Conservation (phyloP, 2,888 invertebrate genomes). For the Apoda limacodes region DNA sequence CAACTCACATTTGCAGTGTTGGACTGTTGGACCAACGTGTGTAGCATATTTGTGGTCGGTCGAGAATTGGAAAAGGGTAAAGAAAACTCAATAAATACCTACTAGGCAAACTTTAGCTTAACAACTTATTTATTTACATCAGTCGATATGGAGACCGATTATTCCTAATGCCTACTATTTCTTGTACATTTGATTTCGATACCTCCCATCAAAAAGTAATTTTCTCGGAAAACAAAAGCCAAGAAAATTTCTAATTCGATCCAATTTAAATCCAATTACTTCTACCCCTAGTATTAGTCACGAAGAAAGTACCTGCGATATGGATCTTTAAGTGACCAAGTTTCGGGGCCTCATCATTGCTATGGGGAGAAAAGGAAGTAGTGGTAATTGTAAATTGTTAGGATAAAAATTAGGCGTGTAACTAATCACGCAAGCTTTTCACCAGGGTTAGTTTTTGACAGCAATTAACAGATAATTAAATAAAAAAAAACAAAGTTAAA, state of each 20-base stretch:
- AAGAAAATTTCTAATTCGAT: slow-evolving; percentile 58
- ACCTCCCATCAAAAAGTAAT: slow-evolving; percentile 58
- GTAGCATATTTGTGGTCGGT: no score
- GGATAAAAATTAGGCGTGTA: slow-evolving; percentile 18
- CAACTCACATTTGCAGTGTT: no score
- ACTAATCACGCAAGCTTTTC: slow-evolving; percentile 24
- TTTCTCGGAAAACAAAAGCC: slow-evolving; percentile 52
- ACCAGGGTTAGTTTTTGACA: no score
- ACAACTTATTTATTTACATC: no score
- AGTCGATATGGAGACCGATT: no score
- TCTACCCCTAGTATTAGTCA: slow-evolving; percentile 39
- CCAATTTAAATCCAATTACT: slow-evolving; percentile 66
- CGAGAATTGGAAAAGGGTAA: no score
- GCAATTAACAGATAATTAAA: no score
- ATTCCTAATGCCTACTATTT: no score
- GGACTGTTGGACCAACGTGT: no score
- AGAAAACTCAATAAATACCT: no score
- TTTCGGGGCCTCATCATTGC: slow-evolving; percentile 14
- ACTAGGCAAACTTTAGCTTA: no score
- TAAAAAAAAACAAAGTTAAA: no score
- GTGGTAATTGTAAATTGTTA: slow-evolving; percentile 25
- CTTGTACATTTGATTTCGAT: slow-evolving; percentile 60
- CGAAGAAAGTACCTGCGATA: slow-evolving; percentile 31
- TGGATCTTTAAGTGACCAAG: slow-evolving; percentile 25
- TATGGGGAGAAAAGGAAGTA: slow-evolving; percentile 12